Base-by-base conservation (phyloP, 37 sponge, comb jelly and placozoan genomes). In the Agelas oroides region DNA sequence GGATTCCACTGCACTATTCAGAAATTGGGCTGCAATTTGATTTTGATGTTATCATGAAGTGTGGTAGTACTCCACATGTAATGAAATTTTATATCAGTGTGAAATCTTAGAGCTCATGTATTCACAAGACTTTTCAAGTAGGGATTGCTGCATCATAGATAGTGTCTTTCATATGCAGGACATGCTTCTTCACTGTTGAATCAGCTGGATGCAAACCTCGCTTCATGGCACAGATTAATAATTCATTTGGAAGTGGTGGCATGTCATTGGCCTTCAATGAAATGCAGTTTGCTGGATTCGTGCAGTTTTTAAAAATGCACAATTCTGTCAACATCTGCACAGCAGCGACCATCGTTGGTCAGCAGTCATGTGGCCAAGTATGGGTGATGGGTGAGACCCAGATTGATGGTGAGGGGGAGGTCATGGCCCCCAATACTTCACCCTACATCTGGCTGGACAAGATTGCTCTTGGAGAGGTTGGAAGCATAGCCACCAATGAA, bases 171-270 rank as follows among this genome's bases (percentile, higher is more conserved):
- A 3, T 33, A 19, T 67, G 35, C 74, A 73, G 74, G 56, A 46
- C 25, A 3, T 76, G 77, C 62, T 76, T 76, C n/a, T 76, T 76
- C 62, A 59, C 62, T 32, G n/a, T 59, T 5, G 77, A 76, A 34
- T 6, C 38, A 32, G 61, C 77, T 32, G 17, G 28, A 6, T 59
- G 19, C 28, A 76, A 76, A 59, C 2, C 36, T 33, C 35, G 28
- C 19, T 76, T 76, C 77, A 56, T 76, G 77, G 27, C 19, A 5
- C 61, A 76, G 38, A 17, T 76, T 1, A 76, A 76, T 35, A 76
- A 59, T 32, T 36, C 37, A 19, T 76, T 76, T 59, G 77, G 77
- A 5, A 59, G 61, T 59, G 77, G 77, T 5, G 77, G 77, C 58
- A 59, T 76, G 77, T 8, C 62, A 18, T 35, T 76, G 34, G 59